phyloP scores from a whole-genome alignment of 2,797 vertebrate genomes.

The Tragopan temminckii region DNA sequence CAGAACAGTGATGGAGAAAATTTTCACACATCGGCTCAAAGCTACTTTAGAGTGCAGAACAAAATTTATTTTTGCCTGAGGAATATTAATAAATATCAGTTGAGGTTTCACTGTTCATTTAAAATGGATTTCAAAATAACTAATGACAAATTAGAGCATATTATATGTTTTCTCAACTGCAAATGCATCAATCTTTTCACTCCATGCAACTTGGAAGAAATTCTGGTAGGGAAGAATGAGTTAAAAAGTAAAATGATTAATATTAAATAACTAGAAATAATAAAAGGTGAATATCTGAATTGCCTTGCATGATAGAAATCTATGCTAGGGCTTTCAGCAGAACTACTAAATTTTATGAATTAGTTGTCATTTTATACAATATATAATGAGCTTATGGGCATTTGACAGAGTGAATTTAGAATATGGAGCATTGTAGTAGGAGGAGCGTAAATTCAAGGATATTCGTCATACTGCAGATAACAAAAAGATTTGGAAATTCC shows the following conservation, averaged over 20 bases:
- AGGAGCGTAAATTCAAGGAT: too few relatives aligned
- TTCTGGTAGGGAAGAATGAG: neutral
- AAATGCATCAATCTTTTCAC: neutral
- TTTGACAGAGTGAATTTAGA: too few relatives aligned
- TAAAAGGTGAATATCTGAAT: neutral
- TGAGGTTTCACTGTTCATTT: constrained; percentile 4
- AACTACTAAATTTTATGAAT: neutral
- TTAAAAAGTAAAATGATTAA: neutral
- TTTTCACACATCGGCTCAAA: neutral
- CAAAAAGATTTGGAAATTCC: too few relatives aligned
- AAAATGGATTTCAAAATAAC: neutral
- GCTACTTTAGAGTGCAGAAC: neutral
- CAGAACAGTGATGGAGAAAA: neutral
- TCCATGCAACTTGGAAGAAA: neutral
- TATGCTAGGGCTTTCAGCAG: neutral
- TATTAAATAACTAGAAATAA: neutral
- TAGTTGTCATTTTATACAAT: neutral
- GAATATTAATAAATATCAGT: neutral
- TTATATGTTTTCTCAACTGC: neutral
- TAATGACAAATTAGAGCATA: neutral
- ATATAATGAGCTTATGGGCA: too few relatives aligned
- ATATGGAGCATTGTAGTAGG: too few relatives aligned
- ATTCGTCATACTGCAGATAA: too few relatives aligned
- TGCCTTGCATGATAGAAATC: neutral
- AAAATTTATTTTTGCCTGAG: neutral